These are phyloP conservation scores for Melozone crissalis DNA, from an alignment of 2,113 vertebrate species.

Conservation along the genomic window DNA sequence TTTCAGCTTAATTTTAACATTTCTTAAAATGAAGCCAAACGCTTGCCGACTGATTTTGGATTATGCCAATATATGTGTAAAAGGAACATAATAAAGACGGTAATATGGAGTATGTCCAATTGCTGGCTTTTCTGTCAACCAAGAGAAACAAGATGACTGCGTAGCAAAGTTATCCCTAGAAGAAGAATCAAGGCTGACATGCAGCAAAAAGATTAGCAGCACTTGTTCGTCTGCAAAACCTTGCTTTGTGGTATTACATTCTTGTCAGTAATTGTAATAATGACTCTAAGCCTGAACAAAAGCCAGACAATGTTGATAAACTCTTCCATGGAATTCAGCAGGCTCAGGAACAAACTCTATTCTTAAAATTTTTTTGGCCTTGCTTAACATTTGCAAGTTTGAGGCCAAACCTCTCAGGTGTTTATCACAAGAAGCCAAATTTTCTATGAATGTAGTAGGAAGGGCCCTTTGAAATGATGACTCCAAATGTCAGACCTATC, in stretches of 20 bases:
- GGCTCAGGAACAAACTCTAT: neutral
- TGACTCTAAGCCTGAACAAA: neutral
- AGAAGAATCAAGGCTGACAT: neutral
- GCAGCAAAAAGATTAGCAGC: neutral
- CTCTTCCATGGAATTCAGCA: neutral
- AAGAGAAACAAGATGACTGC: neutral
- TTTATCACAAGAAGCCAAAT: neutral
- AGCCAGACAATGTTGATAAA: neutral
- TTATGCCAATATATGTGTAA: neutral
- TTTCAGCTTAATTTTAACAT: conserved; percentile 25
- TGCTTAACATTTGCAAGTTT: neutral
- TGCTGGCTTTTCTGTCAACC: neutral
- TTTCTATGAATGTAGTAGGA: neutral
- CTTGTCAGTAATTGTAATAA: neutral
- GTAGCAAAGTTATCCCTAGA: neutral
- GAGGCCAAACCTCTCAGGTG: neutral
- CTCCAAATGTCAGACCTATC: neutral
- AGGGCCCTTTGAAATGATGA: neutral
- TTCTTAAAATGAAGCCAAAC: conserved; percentile 33
- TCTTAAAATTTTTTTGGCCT: neutral
- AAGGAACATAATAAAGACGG: neutral
- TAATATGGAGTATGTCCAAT: neutral
- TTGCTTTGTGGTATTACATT: neutral
- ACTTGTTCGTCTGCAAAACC: neutral
- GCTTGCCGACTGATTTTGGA: neutral